A percentile compares a stretch with the other conserved stretches of the same genome.
These are phyloP conservation scores for Myopa testacea DNA, from an alignment of 2,888 invertebrate species.

Conservation along the genomic window DNA sequence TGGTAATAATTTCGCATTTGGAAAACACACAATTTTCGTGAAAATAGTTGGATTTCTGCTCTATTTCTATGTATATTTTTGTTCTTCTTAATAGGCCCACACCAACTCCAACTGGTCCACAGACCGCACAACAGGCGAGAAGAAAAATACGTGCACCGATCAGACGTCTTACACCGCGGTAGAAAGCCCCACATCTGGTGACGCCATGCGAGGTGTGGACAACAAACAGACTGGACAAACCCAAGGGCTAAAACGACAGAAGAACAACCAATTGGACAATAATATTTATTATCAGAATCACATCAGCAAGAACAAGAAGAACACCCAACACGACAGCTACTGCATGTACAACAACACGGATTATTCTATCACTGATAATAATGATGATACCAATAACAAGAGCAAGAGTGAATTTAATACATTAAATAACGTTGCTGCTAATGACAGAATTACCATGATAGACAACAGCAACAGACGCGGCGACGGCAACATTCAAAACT, in stretches of 20 bases:
- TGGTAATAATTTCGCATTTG: too few species aligned
- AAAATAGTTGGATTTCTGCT: too few species aligned
- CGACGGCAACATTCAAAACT: slow-evolving; percentile 31
- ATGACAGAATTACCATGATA: background rate
- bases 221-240: slow-evolving; percentile 47
- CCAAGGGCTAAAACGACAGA: slow-evolving; percentile 39
- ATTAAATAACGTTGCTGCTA: background rate
- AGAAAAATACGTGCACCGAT: slow-evolving; percentile 62
- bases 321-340: slow-evolving; percentile 25
- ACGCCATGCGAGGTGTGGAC: slow-evolving; percentile 51
- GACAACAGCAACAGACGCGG: slow-evolving; percentile 41
- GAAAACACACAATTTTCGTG: too few species aligned
- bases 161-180: slow-evolving; percentile 65
- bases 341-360: slow-evolving; percentile 8
- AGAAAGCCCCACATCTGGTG: slow-evolving; percentile 56
- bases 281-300: slow-evolving; percentile 26
- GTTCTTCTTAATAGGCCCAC: slow-evolving; percentile 54
- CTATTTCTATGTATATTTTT: too few species aligned
- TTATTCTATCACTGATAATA: slow-evolving; percentile 10
- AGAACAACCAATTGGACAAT: slow-evolving; percentile 40
- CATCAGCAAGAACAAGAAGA: slow-evolving; percentile 41
- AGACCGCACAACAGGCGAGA: slow-evolving; percentile 57
- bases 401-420: background rate
- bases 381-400: background rate
- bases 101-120: slow-evolving; percentile 56